phyloP scores from a whole-genome alignment of 1,140 invertebrate species.

The Phymastichus coffea region DNA sequence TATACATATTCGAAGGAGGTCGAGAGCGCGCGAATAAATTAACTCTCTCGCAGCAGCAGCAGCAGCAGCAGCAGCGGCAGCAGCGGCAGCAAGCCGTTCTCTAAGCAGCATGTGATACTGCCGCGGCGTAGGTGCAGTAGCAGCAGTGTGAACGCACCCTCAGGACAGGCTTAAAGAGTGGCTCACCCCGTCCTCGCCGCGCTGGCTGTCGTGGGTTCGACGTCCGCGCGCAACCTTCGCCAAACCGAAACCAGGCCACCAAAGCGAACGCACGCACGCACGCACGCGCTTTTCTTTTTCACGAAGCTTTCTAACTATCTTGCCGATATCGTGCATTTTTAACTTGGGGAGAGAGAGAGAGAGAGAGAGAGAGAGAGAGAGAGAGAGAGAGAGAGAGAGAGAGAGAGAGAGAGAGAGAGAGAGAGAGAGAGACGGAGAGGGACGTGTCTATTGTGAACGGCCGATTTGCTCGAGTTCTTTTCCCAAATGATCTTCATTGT shows the following conservation, averaged over 20 bases:
- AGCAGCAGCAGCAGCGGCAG: slow-evolving; percentile 35
- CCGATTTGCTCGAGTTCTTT: too few species aligned
- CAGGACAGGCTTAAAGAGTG: slow-evolving; percentile 31
- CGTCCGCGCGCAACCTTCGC: slow-evolving; percentile 51
- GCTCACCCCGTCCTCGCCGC: slow-evolving; percentile 51
- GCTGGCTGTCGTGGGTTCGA: slow-evolving; percentile 46
- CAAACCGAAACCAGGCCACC: slow-evolving; percentile 45
- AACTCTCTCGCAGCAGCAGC: slow-evolving; percentile 30
- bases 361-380: too few species aligned
- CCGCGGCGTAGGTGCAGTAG: too few species aligned
- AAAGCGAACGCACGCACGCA: slow-evolving; percentile 1
- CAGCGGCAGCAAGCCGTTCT: too few species aligned
- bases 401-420: too few species aligned
- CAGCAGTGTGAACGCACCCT: slow-evolving; percentile 44
- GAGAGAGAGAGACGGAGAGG: too few species aligned
- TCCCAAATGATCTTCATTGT: too few species aligned
- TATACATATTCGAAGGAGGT: slow-evolving; percentile 41
- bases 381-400: too few species aligned
- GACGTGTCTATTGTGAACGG: too few species aligned
- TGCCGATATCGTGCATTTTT: too few species aligned
- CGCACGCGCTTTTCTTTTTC: neutral
- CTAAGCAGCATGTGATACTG: too few species aligned
- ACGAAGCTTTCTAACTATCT: neutral
- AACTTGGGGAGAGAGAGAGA: neutral
- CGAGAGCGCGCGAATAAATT: slow-evolving; percentile 41